phyloP scores from a whole-genome alignment of 2,888 invertebrate genomes.

The Zaprionus lineosus region DNA sequence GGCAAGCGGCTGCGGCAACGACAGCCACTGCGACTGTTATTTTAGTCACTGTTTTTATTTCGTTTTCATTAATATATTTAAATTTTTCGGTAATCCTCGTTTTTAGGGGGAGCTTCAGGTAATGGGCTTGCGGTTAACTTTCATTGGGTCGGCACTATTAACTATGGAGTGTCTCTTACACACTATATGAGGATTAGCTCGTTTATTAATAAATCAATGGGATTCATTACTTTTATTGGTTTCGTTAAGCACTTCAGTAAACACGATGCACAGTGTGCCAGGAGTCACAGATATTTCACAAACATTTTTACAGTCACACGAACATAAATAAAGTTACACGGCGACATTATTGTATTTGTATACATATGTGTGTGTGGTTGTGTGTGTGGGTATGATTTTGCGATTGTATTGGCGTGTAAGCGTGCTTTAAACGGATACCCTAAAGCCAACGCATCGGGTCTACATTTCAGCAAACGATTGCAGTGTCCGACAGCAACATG shows the following conservation, averaged over 20 bases:
- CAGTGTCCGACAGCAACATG: constrained; percentile 75
- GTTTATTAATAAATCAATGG: constrained; percentile 38
- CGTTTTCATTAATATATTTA: constrained; percentile 54
- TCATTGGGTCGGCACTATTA: constrained; percentile 6
- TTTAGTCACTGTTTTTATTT: constrained; percentile 53
- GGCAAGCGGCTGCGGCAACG: neutral
- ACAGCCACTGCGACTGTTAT: constrained; percentile 39
- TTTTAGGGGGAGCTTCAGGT: constrained; percentile 17
- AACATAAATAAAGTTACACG: constrained; percentile 2
- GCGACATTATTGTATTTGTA: constrained; percentile 7
- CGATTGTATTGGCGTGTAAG: constrained; percentile 27
- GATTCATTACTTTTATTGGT: constrained; percentile 36
- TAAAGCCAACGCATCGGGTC: constrained; percentile 70
- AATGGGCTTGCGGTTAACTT: constrained; percentile 8
- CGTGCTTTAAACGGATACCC: constrained; percentile 66
- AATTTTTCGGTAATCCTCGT: constrained; percentile 55
- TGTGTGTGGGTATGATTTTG: constrained; percentile 3
- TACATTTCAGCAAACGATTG: constrained; percentile 59
- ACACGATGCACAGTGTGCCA: constrained; percentile 7
- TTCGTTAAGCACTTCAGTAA: constrained; percentile 29
- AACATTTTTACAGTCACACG: constrained; percentile 26
- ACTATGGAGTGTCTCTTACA: too few species aligned
- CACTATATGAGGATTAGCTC: too few species aligned
- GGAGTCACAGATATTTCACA: constrained; percentile 31
- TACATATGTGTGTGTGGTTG: neutral